Conservation (phyloP, 2,797 vertebrate genomes). For the Pseudomugil tenellus region DNA sequence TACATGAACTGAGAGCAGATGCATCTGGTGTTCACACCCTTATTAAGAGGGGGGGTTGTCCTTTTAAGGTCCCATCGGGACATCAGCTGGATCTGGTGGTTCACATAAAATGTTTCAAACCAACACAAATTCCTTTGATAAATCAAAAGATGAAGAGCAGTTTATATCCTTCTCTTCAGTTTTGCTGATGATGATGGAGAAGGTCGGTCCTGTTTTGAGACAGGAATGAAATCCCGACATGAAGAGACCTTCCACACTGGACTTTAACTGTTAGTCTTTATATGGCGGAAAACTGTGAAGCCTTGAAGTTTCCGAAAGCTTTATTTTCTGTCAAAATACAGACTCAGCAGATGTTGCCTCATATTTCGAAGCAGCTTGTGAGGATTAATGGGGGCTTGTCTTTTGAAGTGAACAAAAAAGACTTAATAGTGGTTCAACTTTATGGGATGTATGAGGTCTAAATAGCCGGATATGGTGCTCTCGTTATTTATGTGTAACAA, state of each 20-base stretch:
- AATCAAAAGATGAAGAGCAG: neutral
- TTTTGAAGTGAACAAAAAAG: slow-evolving; percentile 7
- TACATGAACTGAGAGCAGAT: neutral
- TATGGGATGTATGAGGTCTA: neutral
- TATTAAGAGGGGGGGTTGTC: slow-evolving; percentile 9
- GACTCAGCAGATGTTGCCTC: slow-evolving; percentile 31
- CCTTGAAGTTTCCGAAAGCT: slow-evolving; percentile 17
- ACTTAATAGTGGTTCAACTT: neutral
- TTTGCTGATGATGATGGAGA: slow-evolving; percentile 4
- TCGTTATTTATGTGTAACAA: too few relatives aligned
- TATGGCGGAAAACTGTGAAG: neutral
- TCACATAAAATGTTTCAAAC: neutral
- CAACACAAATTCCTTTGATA: neutral
- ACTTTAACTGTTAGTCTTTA: neutral
- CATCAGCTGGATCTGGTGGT: neutral
- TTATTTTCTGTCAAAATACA: slow-evolving; percentile 3
- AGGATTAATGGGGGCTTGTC: neutral
- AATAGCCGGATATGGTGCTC: neutral
- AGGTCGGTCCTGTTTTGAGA: neutral
- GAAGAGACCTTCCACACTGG: neutral
- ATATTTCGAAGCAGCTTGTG: neutral
- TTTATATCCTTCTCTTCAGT: slow-evolving; percentile 7
- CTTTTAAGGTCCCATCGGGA: neutral
- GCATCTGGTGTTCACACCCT: neutral
- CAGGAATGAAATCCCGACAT: slow-evolving; percentile 19